Conservation (phyloP, 1,140 invertebrate species). For the Macrotrachela quadricornifera region DNA sequence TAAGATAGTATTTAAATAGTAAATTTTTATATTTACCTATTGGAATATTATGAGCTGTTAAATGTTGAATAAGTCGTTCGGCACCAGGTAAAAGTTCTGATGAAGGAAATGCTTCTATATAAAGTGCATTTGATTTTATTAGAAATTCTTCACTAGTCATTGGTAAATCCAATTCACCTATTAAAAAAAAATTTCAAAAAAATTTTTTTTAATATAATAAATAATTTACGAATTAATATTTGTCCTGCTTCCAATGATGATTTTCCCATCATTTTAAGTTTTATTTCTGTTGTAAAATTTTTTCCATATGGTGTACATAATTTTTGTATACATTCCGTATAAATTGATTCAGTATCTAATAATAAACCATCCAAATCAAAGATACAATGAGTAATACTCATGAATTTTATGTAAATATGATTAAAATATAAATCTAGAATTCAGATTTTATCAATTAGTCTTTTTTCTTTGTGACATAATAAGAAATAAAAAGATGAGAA, state of each 20-base stretch:
- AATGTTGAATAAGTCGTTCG: slow-evolving; percentile 52
- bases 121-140: slow-evolving; percentile 24
- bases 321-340: slow-evolving; percentile 44
- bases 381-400: slow-evolving; percentile 17
- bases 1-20: too few species aligned
- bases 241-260: slow-evolving; percentile 40
- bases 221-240: slow-evolving; percentile 37
- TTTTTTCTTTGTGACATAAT: too few species aligned
- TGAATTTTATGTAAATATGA: too few species aligned
- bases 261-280: slow-evolving; percentile 47
- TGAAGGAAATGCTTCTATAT: slow-evolving; percentile 38
- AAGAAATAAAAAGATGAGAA: too few species aligned
- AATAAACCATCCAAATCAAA: slow-evolving; percentile 24
- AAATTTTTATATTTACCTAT: slow-evolving; percentile 12
- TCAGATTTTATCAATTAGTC: too few species aligned
- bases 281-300: slow-evolving; percentile 50
- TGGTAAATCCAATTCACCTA: slow-evolving; percentile 32
- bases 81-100: slow-evolving; percentile 44
- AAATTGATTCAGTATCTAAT: slow-evolving; percentile 56
- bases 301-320: slow-evolving; percentile 46
- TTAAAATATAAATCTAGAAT: too few species aligned
- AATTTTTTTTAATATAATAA: background rate
- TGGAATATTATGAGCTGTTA: slow-evolving; percentile 41
- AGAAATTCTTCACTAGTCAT: slow-evolving; percentile 45
- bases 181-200: too few species aligned